Percentiles rank a stretch among this genome's conserved stretches.
phyloP scores from a whole-genome alignment of 2,888 invertebrate genomes.

The Mythimna vitellina region DNA sequence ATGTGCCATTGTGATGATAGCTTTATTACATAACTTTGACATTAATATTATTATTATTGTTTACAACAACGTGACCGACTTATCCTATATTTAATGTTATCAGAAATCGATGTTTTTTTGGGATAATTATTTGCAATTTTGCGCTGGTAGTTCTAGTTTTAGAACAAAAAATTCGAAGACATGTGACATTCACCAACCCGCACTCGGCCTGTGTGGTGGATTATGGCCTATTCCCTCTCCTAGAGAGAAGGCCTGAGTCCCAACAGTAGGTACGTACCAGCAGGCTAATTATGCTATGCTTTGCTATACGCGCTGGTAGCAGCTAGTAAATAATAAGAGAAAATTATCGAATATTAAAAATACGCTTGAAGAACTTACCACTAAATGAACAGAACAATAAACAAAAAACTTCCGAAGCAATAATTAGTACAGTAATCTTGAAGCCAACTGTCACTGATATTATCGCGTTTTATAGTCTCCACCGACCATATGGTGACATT shows the following conservation, averaged over 20 bases:
- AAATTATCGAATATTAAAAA: conserved; percentile 2
- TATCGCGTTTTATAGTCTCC: conserved; percentile 78
- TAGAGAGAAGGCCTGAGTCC: too few species aligned
- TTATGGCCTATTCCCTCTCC: too few species aligned
- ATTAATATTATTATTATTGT: not conserved
- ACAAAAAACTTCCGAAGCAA: conserved; percentile 41
- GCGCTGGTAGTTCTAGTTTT: too few species aligned
- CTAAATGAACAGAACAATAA: conserved; percentile 12
- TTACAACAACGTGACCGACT: not conserved
- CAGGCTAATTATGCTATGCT: too few species aligned
- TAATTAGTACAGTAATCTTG: conserved; percentile 68
- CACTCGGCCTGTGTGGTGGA: too few species aligned
- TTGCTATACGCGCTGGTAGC: too few species aligned
- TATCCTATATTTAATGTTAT: not conserved
- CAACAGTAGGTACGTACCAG: too few species aligned
- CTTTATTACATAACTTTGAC: conserved; percentile 10
- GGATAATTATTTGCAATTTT: too few species aligned
- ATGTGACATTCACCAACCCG: too few species aligned
- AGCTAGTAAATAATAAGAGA: too few species aligned
- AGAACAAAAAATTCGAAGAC: too few species aligned
- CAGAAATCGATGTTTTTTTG: not conserved
- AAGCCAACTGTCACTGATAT: conserved; percentile 80
- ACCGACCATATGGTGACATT: conserved; percentile 81
- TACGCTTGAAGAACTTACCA: not conserved
- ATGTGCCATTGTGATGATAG: conserved; percentile 8